Percentiles rank a stretch among this genome's conserved stretches.
Evolutionary conservation across 2,797 vertebrate species (phyloP).

Genomic region (Xenopus petersii): DNA sequence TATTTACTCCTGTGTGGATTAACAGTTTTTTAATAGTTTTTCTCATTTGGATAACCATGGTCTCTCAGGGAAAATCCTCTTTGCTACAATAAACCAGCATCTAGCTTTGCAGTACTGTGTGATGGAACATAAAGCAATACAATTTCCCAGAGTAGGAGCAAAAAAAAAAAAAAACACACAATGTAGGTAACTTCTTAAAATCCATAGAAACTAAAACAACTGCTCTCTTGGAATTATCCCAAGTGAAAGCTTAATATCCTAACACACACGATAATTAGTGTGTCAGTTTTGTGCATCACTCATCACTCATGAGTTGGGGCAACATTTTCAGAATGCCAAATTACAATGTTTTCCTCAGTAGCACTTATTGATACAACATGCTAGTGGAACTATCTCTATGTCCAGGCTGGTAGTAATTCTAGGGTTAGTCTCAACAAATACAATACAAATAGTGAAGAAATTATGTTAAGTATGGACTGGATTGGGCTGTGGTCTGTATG

Average conservation of each 20-base stretch:
- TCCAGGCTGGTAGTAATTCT: no score
- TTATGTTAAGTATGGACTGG: no score
- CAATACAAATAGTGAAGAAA: no score
- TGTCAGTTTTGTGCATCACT: no score
- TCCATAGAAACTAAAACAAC: not conserved
- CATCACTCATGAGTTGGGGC: no score
- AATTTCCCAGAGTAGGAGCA: conserved; percentile 14
- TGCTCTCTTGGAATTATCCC: not conserved
- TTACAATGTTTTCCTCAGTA: no score
- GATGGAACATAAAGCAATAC: conserved; percentile 31
- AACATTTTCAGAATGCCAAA: no score
- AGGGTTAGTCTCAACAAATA: no score
- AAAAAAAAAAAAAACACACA: not conserved
- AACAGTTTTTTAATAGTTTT: conserved; percentile 43
- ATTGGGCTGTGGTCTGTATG: no score
- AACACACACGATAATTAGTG: no score
- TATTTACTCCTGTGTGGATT: conserved; percentile 42
- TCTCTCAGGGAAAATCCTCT: conserved; percentile 35
- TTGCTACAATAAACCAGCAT: conserved; percentile 34
- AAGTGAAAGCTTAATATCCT: not conserved
- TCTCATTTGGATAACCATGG: conserved; percentile 38
- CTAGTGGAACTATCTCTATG: no score
- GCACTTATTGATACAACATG: no score
- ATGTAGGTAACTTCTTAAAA: not conserved
- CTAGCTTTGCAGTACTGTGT: conserved; percentile 15